phyloP scores from a whole-genome alignment of 2,888 invertebrate species.

The Hyles lineata region DNA sequence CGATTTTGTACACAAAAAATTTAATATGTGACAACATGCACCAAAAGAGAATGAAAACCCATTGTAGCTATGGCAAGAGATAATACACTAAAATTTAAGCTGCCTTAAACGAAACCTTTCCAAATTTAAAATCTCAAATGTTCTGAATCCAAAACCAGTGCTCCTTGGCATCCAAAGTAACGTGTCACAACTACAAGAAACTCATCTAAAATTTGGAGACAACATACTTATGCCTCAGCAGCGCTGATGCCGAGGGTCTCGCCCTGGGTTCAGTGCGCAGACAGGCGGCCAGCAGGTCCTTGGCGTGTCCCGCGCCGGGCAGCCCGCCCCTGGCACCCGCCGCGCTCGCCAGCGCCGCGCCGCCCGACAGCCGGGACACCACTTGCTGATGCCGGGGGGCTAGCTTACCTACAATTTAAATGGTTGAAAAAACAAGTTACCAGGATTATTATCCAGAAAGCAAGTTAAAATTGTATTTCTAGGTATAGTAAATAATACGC shows the following conservation, averaged over 20 bases:
- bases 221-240: constrained; percentile 86
- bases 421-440: no score
- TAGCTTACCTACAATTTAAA: constrained; percentile 70
- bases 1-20: no score
- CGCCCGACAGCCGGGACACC: constrained; percentile 71
- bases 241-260: constrained; percentile 85
- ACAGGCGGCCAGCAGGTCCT: constrained; percentile 82
- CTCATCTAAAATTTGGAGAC: not conserved
- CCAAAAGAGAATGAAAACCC: no score
- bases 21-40: no score
- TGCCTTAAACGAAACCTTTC: no score
- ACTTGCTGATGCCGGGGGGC: constrained; percentile 79
- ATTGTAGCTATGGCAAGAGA: no score
- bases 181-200: not conserved
- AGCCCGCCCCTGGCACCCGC: constrained; percentile 50
- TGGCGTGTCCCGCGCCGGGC: constrained; percentile 65
- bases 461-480: no score
- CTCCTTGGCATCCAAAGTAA: not conserved
- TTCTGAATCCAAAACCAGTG: no score
- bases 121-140: no score
- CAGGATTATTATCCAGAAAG: no score
- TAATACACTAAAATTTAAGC: no score
- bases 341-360: constrained; percentile 61
- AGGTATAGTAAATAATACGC: no score
- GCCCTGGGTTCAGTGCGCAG: constrained; percentile 87